A percentile compares a stretch with the other conserved stretches of the same genome.
Evolutionary conservation across 2,113 vertebrate species (phyloP).

Genomic region (Micronycteris hirsuta): DNA sequence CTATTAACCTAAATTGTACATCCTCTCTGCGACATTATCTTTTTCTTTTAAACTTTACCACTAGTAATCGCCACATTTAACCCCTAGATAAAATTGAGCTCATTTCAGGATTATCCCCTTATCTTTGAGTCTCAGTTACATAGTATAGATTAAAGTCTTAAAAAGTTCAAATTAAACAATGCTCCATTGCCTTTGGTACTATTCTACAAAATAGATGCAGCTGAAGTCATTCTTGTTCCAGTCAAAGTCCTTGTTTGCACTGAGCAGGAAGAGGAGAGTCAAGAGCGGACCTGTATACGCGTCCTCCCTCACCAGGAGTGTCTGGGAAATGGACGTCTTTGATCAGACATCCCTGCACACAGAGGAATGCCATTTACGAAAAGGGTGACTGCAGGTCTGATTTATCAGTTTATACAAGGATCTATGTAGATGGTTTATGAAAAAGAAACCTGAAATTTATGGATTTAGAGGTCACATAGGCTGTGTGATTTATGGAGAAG

Average conservation of each 20-base stretch:
- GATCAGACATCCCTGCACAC: neutral
- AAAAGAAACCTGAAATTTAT: neutral
- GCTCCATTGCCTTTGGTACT: neutral
- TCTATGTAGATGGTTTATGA: neutral
- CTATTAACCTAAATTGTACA: neutral
- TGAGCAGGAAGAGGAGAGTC: neutral
- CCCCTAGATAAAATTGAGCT: neutral
- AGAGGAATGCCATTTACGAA: neutral
- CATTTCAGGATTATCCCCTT: neutral
- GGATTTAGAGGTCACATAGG: neutral
- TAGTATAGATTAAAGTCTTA: neutral
- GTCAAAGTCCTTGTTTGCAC: neutral
- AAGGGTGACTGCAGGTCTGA: neutral
- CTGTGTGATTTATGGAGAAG: neutral
- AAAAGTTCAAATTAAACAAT: neutral
- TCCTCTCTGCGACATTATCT: neutral
- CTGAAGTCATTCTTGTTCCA: neutral
- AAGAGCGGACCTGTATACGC: rapidly evolving
- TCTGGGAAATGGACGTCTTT: neutral
- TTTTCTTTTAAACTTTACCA: neutral
- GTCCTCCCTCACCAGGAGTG: rapidly evolving
- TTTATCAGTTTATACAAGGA: neutral
- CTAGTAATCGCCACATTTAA: neutral
- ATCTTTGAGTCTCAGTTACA: neutral
- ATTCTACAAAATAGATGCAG: neutral